These are phyloP conservation scores for Apamea monoglypha DNA, from an alignment of 2,888 invertebrate species.

Conservation along the genomic window DNA sequence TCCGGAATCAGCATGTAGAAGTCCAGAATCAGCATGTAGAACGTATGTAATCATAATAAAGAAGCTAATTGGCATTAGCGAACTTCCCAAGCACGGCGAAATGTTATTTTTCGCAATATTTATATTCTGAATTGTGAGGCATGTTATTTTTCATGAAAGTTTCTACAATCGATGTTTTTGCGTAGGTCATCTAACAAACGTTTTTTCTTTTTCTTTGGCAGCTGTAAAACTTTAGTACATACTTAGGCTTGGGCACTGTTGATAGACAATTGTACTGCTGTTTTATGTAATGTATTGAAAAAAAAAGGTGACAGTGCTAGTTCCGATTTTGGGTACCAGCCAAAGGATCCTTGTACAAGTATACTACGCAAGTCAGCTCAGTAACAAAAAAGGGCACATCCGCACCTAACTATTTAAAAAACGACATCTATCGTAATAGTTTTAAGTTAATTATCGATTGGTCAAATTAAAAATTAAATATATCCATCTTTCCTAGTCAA, in stretches of 20 bases:
- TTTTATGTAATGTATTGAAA: too few species aligned
- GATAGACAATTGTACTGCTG: background rate
- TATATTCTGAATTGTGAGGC: background rate
- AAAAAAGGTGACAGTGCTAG: background rate
- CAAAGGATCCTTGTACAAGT: background rate
- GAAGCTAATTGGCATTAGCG: background rate
- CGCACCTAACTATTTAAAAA: background rate
- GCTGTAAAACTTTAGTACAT: background rate
- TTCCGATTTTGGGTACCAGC: background rate
- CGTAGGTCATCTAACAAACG: background rate
- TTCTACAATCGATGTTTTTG: background rate
- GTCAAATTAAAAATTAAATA: background rate
- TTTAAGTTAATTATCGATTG: background rate
- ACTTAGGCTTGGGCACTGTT: background rate
- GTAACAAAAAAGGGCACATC: background rate
- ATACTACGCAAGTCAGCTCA: background rate
- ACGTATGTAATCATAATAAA: background rate
- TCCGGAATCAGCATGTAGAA: background rate
- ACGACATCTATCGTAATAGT: background rate
- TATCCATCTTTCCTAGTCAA: background rate
- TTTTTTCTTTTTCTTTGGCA: background rate
- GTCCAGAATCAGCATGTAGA: background rate
- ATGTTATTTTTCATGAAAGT: background rate
- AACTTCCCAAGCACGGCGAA: slow-evolving; percentile 4
- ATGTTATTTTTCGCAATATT: background rate